Evolutionary conservation across 2,113 vertebrate species (phyloP).

Genomic region (Barnardius zonarius): DNA sequence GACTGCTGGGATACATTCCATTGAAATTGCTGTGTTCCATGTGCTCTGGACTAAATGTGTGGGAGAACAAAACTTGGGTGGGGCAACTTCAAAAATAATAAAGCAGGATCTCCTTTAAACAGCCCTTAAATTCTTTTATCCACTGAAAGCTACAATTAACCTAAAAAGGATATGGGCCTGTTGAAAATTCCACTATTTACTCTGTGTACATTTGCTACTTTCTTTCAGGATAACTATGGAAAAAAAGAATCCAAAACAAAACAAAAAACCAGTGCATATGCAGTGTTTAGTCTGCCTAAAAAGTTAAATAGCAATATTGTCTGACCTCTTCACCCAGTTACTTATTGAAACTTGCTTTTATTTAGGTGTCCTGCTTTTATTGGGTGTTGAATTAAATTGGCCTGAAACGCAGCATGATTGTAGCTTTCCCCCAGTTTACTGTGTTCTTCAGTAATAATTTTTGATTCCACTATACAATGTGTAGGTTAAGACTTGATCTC

Average conservation of each 20-base stretch:
- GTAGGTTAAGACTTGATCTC: not conserved
- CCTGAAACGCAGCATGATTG: not conserved
- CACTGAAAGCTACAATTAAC: not conserved
- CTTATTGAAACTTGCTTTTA: not conserved
- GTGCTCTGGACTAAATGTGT: not conserved
- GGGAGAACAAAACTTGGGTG: constrained; percentile 11
- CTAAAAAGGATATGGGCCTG: not conserved
- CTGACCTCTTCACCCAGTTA: not conserved
- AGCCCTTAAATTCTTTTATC: not conserved
- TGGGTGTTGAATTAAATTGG: not conserved
- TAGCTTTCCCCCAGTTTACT: not conserved
- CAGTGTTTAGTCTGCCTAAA: not conserved
- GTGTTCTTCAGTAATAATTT: not conserved
- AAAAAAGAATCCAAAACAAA: rapidly evolving
- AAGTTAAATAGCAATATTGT: not conserved
- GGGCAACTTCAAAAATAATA: not conserved
- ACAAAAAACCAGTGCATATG: not conserved
- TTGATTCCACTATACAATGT: not conserved
- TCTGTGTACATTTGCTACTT: not conserved
- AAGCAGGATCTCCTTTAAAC: not conserved
- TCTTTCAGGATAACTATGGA: not conserved
- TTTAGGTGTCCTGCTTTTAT: not conserved
- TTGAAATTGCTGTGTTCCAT: not conserved
- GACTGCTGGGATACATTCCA: not conserved
- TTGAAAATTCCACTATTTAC: not conserved